Evolutionary conservation across 2,797 vertebrate species (phyloP), one percentile per base, ranked within the genome.

Genomic region (Characodon lateralis): DNA sequence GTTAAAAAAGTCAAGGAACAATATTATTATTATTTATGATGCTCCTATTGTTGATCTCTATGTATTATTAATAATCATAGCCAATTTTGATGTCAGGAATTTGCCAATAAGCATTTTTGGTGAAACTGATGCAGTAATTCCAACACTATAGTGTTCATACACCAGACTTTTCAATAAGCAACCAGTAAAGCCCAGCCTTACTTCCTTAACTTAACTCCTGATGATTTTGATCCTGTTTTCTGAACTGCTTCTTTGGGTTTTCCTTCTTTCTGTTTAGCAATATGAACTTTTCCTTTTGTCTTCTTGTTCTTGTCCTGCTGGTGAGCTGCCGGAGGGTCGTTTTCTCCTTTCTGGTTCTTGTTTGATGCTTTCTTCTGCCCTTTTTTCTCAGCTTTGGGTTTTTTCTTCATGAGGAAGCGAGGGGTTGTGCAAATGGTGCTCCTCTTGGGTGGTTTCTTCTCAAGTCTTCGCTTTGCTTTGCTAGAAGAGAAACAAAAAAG

Each of bases 341-440:
- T 82, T 61, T 80, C 63, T 74, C 66, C 59, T 63, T 76, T 74
- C 58, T 78, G 76, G 58, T 82, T 77, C 76, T 50, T 65, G 1
- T 7, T 58, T 0, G 1, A 41, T 35, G 28, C 0, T 59, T 20
- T 43, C 74, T 76, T 78, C 31, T 73, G 76, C 71, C 43, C 63
- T 53, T 81, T 88, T 75, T 78, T 75, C 50, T 76, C 55, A 2
- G 20, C 48, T 59, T 82, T 84, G 39, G 70, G 78, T 77, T 91
- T 91, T 77, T 96, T 96, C 89, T 96, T 95, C 90, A 96, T 90
- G 76, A 99, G 94, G 89, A 94, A 96, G 59, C 95, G 93, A 31
- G 97, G 98, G 10, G 95, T 98, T 76, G 97, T 98, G 89, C 95
- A 95, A 86, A 99, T 99, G 51, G 95, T 96, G 84, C 93, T 95